Evolutionary conservation across 2,888 invertebrate species (phyloP).

Genomic region (Sialis lutaria): DNA sequence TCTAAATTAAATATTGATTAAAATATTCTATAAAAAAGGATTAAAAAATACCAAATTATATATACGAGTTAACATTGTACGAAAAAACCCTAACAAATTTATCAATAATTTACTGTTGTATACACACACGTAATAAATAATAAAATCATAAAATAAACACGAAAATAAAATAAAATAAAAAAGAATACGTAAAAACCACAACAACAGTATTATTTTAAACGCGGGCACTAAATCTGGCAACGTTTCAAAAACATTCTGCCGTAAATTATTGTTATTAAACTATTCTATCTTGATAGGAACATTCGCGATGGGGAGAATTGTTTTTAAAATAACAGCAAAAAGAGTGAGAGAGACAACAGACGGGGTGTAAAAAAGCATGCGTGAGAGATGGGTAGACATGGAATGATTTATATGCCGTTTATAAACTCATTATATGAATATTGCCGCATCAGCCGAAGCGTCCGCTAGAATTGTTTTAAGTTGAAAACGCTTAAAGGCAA

Average conservation of each 20-base stretch:
- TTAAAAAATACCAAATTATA: too few relatives aligned
- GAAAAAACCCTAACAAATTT: too few relatives aligned
- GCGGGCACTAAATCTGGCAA: neutral
- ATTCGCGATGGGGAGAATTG: neutral
- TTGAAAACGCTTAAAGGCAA: slow-evolving; percentile 5
- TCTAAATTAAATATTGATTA: too few relatives aligned
- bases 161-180: neutral
- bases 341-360: neutral
- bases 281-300: neutral
- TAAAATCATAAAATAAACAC: slow-evolving; percentile 7
- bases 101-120: too few relatives aligned
- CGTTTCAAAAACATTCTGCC: neutral
- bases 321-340: neutral
- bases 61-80: too few relatives aligned
- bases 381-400: neutral
- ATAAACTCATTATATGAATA: slow-evolving; percentile 27
- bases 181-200: neutral
- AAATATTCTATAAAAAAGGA: too few relatives aligned
- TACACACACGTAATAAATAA: too few relatives aligned
- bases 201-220: neutral
- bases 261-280: neutral
- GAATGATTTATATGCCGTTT: slow-evolving; percentile 30
- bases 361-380: neutral
- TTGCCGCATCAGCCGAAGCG: slow-evolving; percentile 2
- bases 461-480: neutral